Evolutionary conservation across 2,888 invertebrate species (phyloP).

Genomic region (Dicroscelio sp.): DNA sequence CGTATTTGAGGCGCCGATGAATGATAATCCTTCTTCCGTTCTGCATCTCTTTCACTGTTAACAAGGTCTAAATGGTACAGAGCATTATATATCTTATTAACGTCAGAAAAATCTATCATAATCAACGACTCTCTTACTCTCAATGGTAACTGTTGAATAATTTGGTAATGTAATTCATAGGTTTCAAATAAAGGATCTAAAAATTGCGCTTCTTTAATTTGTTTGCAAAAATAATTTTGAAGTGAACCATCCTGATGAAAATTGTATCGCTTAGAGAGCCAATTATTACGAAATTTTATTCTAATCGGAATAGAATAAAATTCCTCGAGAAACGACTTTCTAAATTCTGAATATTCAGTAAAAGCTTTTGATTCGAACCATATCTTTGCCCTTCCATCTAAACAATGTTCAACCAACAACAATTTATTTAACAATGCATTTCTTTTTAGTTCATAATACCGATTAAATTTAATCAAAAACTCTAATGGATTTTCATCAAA

Average conservation of each 20-base stretch:
- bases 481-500: conserved; percentile 31
- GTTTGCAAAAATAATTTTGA: conserved; percentile 48
- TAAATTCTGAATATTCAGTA: neutral
- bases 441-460: conserved; percentile 4
- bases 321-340: neutral
- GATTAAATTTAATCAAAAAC: conserved; percentile 24
- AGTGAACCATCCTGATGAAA: conserved; percentile 15
- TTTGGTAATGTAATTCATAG: conserved; percentile 47
- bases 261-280: neutral
- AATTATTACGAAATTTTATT: neutral
- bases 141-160: conserved; percentile 32
- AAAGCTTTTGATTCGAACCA: conserved; percentile 10
- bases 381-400: neutral
- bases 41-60: conserved; percentile 3
- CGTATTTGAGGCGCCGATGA: too few relatives aligned
- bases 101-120: conserved; percentile 7
- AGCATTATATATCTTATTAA: neutral
- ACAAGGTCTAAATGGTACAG: conserved; percentile 22
- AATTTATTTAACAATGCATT: neutral
- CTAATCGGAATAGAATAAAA: conserved; percentile 29
- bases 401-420: neutral
- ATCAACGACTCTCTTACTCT: conserved; percentile 30
- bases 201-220: conserved; percentile 37
- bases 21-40: neutral
- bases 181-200: conserved; percentile 4